These are phyloP conservation scores for Bellardia pandia DNA, from an alignment of 2,888 invertebrate genomes.

Conservation along the genomic window DNA sequence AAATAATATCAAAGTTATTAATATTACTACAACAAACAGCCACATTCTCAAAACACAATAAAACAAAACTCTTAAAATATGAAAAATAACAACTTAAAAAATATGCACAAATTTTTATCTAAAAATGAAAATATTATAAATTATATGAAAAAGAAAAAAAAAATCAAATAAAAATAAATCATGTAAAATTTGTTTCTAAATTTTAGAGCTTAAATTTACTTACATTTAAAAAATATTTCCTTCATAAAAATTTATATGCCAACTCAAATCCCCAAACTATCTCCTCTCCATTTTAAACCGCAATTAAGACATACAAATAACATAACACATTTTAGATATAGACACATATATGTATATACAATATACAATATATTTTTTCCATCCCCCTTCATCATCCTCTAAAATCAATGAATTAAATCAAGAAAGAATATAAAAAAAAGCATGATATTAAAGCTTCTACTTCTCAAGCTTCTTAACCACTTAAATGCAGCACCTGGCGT, in stretches of 20 bases:
- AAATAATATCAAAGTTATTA: conserved; percentile 29
- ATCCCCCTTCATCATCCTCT: neutral
- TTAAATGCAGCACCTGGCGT: conserved; percentile 70
- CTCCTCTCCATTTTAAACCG: neutral
- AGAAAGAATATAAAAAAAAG: neutral
- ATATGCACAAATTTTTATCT: conserved; percentile 66
- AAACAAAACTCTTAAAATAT: conserved; percentile 21
- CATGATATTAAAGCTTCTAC: conserved; percentile 64
- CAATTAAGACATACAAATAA: conserved; percentile 12
- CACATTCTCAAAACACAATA: conserved; percentile 28
- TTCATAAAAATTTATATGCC: conserved; percentile 30
- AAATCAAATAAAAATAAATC: conserved; percentile 22
- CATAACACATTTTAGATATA: conserved; percentile 38
- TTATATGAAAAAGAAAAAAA: conserved; percentile 23
- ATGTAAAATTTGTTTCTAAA: conserved; percentile 58
- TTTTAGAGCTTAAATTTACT: conserved; percentile 61
- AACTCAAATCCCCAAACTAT: neutral
- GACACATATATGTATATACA: neutral
- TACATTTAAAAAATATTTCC: conserved; percentile 24
- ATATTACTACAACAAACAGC: conserved; percentile 27
- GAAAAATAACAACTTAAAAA: conserved; percentile 7
- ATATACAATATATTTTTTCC: neutral
- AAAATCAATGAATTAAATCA: neutral
- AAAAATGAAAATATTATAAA: conserved; percentile 16
- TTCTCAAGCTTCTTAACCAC: conserved; percentile 63